Evolutionary conservation across 2,113 vertebrate genomes (phyloP).

Genomic region (Pangasianodon hypophthalmus): DNA sequence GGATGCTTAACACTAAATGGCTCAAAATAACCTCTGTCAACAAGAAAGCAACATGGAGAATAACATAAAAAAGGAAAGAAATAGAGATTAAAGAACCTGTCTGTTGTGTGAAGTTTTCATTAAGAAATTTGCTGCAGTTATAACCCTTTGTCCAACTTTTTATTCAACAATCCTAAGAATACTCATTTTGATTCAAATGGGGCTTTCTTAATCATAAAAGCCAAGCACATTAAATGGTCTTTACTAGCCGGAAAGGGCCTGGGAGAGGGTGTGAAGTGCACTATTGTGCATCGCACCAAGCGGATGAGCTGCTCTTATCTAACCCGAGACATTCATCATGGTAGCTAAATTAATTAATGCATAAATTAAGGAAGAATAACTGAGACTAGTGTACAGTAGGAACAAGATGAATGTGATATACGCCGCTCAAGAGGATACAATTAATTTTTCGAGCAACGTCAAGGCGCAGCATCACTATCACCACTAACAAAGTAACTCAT

Average conservation of each 20-base stretch:
- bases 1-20: conserved; percentile 58
- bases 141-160: conserved; percentile 29
- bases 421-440: conserved; percentile 72
- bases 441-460: conserved; percentile 67
- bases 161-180: conserved; percentile 10
- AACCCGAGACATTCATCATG: conserved; percentile 73
- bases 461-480: conserved; percentile 65
- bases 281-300: conserved; percentile 50
- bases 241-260: conserved; percentile 50
- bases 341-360: conserved; percentile 75
- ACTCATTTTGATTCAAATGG: conserved; percentile 30
- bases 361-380: conserved; percentile 77
- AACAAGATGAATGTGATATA: conserved; percentile 70
- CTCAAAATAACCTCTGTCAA: conserved; percentile 64
- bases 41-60: conserved; percentile 46
- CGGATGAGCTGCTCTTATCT: conserved; percentile 61
- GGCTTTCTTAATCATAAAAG: conserved; percentile 40
- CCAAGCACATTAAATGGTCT: conserved; percentile 28
- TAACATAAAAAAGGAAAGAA: neutral
- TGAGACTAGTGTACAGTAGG: conserved; percentile 69
- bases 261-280: conserved; percentile 61
- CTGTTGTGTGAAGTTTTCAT: conserved; percentile 4
- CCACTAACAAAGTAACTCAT: conserved; percentile 74
- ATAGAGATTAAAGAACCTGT: neutral
- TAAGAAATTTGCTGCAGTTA: neutral